Evolutionary conservation across 2,113 vertebrate species (phyloP).

Genomic region (Pogona vitticeps): DNA sequence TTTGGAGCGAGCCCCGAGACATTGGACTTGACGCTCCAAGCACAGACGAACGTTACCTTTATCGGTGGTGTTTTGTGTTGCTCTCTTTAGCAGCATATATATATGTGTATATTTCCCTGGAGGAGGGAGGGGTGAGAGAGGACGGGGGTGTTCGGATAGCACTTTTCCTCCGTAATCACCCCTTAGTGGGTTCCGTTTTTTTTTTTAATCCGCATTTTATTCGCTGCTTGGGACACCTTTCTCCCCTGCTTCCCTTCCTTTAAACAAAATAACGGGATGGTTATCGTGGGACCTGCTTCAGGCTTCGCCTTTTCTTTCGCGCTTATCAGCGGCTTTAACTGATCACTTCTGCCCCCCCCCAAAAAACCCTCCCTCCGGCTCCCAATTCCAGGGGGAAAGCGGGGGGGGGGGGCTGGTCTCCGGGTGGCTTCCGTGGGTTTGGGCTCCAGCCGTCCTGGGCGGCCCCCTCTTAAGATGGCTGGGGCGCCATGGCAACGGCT

Average conservation of each 20-base stretch:
- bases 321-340: no score
- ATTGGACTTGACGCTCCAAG: constrained; percentile 40
- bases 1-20: constrained; percentile 18
- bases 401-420: background rate
- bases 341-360: background rate
- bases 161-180: background rate
- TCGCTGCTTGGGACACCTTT: background rate
- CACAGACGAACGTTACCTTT: constrained; percentile 50
- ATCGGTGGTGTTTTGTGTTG: constrained; percentile 57
- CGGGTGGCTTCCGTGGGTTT: constrained; percentile 43
- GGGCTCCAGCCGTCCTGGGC: constrained; percentile 20
- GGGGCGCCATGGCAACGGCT: constrained; percentile 60
- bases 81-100: constrained; percentile 22
- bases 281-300: no score
- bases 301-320: background rate
- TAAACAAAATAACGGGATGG: background rate
- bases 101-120: background rate
- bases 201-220: no score
- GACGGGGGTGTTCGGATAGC: background rate
- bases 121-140: no score
- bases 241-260: constrained; percentile 1
- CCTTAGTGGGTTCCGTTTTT: background rate
- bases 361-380: background rate
- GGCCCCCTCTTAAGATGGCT: constrained; percentile 56
- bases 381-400: background rate